These are phyloP conservation scores for Panagrolaimus sp. DNA, from an alignment of 1,140 invertebrate species.

Conservation along the genomic window DNA sequence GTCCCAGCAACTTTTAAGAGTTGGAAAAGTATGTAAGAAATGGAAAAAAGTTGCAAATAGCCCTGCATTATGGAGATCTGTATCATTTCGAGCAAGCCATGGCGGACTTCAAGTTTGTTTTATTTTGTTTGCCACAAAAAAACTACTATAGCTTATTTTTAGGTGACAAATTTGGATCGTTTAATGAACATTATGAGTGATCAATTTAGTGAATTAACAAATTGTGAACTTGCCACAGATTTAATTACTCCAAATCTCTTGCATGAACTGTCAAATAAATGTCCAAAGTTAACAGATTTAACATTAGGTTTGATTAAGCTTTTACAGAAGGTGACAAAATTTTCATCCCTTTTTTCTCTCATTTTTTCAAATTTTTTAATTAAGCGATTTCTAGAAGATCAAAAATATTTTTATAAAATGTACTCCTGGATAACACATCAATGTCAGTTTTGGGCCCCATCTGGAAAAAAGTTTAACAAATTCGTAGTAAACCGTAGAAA, in stretches of 20 bases:
- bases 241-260: constrained; percentile 93
- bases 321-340: too few species aligned
- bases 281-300: constrained; percentile 94
- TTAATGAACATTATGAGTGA: constrained; percentile 63
- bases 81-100: constrained; percentile 91
- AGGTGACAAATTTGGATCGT: constrained; percentile 50
- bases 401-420: too few species aligned
- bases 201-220: constrained; percentile 80
- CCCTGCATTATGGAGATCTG: constrained; percentile 82
- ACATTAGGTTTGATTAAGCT: constrained; percentile 63
- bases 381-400: too few species aligned
- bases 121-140: constrained; percentile 14
- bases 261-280: constrained; percentile 91
- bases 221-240: constrained; percentile 94
- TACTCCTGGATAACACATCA: too few species aligned
- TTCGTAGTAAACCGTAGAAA: too few species aligned
- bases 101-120: constrained; percentile 69
- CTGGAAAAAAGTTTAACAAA: too few species aligned
- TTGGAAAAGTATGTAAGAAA: constrained; percentile 82
- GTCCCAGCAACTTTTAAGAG: constrained; percentile 83
- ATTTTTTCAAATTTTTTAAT: too few species aligned
- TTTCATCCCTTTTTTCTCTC: too few species aligned
- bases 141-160: constrained; percentile 9
- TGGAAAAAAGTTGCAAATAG: constrained; percentile 91
- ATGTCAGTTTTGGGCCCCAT: too few species aligned